phyloP scores from a whole-genome alignment of 2,113 vertebrate genomes.

The Zeus faber region DNA sequence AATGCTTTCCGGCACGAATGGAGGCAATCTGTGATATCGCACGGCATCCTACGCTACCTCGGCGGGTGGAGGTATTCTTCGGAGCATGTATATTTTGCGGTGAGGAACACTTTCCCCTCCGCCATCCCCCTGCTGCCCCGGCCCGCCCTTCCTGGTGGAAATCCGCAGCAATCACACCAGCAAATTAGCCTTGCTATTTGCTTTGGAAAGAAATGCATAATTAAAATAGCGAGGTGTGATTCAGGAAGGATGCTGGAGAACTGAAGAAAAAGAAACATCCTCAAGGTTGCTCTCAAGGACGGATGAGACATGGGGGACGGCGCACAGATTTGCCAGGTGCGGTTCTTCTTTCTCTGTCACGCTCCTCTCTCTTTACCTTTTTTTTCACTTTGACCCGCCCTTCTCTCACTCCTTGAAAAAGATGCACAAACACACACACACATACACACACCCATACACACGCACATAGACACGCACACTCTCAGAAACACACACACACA shows the following conservation, averaged over 20 bases:
- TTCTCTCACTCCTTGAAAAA: not conserved
- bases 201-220: constrained; percentile 5
- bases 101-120: not conserved
- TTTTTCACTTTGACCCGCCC: not conserved
- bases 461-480: not conserved
- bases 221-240: not conserved
- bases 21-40: constrained; percentile 6
- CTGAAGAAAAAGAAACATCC: constrained; percentile 6
- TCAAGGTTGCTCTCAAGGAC: constrained; percentile 45
- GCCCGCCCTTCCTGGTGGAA: not conserved
- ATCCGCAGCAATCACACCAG: not conserved
- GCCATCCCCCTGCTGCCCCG: too few species aligned
- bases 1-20: constrained; percentile 11
- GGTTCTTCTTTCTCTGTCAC: not conserved
- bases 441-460: not conserved
- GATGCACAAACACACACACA: not conserved
- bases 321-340: constrained; percentile 29
- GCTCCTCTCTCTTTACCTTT: not conserved
- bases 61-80: not conserved
- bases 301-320: constrained; percentile 21
- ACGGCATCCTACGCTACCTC: not conserved
- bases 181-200: constrained; percentile 17
- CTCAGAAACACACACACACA: not conserved
- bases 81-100: not conserved
- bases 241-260: constrained; percentile 12